Percentiles rank a stretch among this genome's conserved stretches.
Evolutionary conservation across 2,888 invertebrate species (phyloP).

Genomic region (Ryuthela nishihirai): DNA sequence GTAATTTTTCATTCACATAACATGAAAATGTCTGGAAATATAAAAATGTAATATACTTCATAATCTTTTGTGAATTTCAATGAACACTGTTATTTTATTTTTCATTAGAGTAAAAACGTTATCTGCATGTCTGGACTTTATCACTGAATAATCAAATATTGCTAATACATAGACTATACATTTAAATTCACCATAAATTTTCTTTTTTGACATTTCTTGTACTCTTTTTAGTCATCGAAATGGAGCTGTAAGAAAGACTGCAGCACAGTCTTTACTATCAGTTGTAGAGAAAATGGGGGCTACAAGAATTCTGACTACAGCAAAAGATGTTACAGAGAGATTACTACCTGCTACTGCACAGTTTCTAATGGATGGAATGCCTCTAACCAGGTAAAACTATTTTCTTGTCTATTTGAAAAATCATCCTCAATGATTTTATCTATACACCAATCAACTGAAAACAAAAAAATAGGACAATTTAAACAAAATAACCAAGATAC

Average conservation of each 20-base stretch:
- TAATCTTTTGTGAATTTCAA: too few species aligned
- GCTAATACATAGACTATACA: not conserved
- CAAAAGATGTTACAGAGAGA: constrained; percentile 72
- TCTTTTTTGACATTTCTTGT: not conserved
- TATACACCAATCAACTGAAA: too few species aligned
- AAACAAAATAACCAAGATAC: too few species aligned
- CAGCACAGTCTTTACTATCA: constrained; percentile 70
- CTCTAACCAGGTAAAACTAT: constrained; percentile 67
- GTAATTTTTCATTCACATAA: too few species aligned
- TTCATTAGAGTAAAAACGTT: too few species aligned
- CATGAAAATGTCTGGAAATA: too few species aligned
- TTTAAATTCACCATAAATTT: not conserved
- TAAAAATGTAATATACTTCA: too few species aligned
- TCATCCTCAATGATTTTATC: too few species aligned
- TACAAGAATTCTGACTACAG: constrained; percentile 65
- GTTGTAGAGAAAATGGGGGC: constrained; percentile 71
- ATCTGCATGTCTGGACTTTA: too few species aligned
- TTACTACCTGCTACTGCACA: constrained; percentile 76
- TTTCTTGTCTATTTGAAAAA: constrained; percentile 30
- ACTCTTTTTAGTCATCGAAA: constrained; percentile 66
- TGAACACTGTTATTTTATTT: too few species aligned
- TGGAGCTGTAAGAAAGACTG: constrained; percentile 76
- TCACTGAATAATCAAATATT: not conserved
- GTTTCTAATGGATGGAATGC: constrained; percentile 76
- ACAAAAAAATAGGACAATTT: too few species aligned